Evolutionary conservation across 2,888 invertebrate genomes (phyloP).

Genomic region (Perdita meconis): DNA sequence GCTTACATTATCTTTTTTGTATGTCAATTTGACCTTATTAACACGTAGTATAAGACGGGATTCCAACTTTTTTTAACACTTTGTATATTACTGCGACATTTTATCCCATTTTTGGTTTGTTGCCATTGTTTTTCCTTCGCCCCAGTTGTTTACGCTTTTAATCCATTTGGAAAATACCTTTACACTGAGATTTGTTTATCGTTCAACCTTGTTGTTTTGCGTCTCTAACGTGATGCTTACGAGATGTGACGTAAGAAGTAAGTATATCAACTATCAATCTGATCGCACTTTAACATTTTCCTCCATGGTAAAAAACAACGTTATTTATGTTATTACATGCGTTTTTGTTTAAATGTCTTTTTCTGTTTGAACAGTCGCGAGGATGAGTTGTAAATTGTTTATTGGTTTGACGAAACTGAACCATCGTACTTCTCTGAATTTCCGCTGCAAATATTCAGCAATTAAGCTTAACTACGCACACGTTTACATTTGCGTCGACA

Average conservation of each 20-base stretch:
- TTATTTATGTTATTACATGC: background rate
- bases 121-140: too few species aligned
- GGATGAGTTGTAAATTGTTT: background rate
- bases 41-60: too few species aligned
- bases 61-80: too few species aligned
- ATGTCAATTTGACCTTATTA: too few species aligned
- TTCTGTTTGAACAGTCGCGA: background rate
- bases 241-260: background rate
- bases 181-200: too few species aligned
- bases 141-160: too few species aligned
- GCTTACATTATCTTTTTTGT: too few species aligned
- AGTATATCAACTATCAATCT: background rate
- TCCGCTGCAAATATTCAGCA: background rate
- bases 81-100: too few species aligned
- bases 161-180: too few species aligned
- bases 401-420: background rate
- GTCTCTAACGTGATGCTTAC: background rate
- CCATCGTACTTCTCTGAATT: background rate
- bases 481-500: slow-evolving; percentile 11
- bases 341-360: background rate
- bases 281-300: background rate
- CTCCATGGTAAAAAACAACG: background rate
- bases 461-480: background rate
- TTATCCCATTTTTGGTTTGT: too few species aligned
- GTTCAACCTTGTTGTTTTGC: background rate